These are phyloP conservation scores for Lagria hirta DNA, from an alignment of 2,888 invertebrate genomes.

Conservation along the genomic window DNA sequence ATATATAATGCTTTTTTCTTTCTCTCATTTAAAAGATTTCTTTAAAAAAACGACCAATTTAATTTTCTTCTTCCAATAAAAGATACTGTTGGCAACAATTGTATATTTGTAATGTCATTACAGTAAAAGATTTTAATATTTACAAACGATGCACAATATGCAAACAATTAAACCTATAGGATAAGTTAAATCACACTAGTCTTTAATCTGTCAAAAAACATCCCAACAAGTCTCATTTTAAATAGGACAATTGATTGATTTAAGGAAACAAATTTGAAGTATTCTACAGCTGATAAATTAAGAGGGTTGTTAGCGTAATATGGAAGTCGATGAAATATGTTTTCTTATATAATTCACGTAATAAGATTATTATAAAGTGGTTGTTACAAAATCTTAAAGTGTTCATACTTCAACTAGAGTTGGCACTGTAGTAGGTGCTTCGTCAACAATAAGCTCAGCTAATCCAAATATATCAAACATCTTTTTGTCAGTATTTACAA, in stretches of 20 bases:
- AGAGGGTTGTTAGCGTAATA: conserved; percentile 7
- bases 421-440: conserved; percentile 21
- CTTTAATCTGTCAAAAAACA: conserved; percentile 14
- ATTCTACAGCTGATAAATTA: conserved; percentile 15
- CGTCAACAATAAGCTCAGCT: conserved; percentile 16
- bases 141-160: conserved; percentile 38
- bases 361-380: conserved; percentile 15
- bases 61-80: neutral
- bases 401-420: conserved; percentile 16
- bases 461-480: conserved; percentile 6
- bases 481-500: conserved; percentile 13
- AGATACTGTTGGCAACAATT: conserved; percentile 42
- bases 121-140: conserved; percentile 38
- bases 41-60: neutral
- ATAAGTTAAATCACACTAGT: conserved; percentile 24
- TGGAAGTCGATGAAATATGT: conserved; percentile 21
- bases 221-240: conserved; percentile 19
- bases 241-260: conserved; percentile 7
- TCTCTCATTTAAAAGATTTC: neutral
- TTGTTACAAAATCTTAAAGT: conserved; percentile 16
- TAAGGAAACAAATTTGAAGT: conserved; percentile 24
- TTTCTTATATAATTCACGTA: conserved; percentile 13
- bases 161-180: conserved; percentile 20
- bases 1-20: neutral
- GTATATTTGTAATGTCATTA: conserved; percentile 36